Evolutionary conservation across 2,113 vertebrate genomes (phyloP), one percentile per base, ranked within the genome.

Genomic region (Ondatra zibethicus): DNA sequence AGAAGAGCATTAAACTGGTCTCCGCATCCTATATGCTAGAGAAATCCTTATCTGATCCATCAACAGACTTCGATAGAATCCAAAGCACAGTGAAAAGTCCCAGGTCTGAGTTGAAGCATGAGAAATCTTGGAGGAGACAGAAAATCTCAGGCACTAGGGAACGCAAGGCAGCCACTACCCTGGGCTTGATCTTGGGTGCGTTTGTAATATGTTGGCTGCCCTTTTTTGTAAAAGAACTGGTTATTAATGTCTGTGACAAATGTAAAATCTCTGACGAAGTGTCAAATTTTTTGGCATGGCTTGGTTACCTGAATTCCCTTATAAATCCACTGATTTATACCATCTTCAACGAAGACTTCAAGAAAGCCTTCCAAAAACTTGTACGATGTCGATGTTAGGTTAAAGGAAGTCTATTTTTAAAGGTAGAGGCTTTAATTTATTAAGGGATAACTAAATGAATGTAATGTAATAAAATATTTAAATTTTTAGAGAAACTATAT

Each of bases 271-370:
- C 99, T n/a, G 98, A 98, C 95, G 99, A 99, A 98, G 99, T 99
- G 98, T 99, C 99, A 85, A 99, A 99, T 98, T 99, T 99, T 98
- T 99, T 99, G 95, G 98, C 99, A 9, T 99, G 99, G 99, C 98
- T 99, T 98, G 99, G 99, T 36, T 99, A 99, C 97, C 98, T 99
- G 93, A 99, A 99, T 98, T 99, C 99, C 10, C 99, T 99, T 80
- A 99, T 99, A 98, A 99, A 99, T 97, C 99, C 99, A 33, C 98
- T 99, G 92, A 99, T 99, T 98, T 99, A 99, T 97, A 99, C 99
- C 88, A 99, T 99, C 96, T 99, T 99, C 98, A 99, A 99, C 97
- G 99, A 99, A 98, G 99, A 99, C 98, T 99, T 99, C 97, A 99
- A 99, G 98, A 99, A 99, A 98, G 99, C 99, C 88, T 99, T 99